Evolutionary conservation across 2,888 invertebrate species (phyloP), one percentile per base, ranked within the genome.

Genomic region (Saturnia japonica): DNA sequence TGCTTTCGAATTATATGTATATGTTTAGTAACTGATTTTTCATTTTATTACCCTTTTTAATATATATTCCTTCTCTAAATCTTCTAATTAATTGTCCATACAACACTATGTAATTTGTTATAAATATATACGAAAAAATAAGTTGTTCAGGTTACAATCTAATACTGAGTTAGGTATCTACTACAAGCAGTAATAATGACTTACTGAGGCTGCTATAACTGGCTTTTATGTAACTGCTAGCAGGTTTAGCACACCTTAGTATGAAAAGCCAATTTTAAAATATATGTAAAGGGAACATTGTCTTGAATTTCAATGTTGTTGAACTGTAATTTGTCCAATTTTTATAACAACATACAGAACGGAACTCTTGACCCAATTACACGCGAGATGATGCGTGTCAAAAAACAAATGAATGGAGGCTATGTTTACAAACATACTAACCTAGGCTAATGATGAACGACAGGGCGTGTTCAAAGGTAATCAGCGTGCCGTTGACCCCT

Each of bases 381-480:
- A 85, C 82, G 82, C 75, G 72, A 83, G 84, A 86, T 86, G 81
- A 78, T 73, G 77, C 79, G 78, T 79, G 78, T 77, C 82, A 82
- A 81, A 84, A 82, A 89, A 85, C 82, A 81, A 80, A 77, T 88
- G 87, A 89, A 90, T 89, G 87, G 85, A 83, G 85, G 86, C 84
- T 83, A 86, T 94, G 94, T 94, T 94, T 94, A 93, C 93, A 93
- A 93, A 93, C 91, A 92, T 90, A 89, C 91, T 93, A 93, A 94
- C 94, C 94, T 94, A 94, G 93, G 93, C 90, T 93, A 94, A 94
- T 93, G 92, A 91, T 91, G 90, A 93, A 88, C 89, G 93, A 89
- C 92, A 93, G 91, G 91, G 91, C 91, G 88, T 86, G 88, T 84
- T 86, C 82, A 81, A 87, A 86, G 92, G 91, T 91, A 93, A 93